phyloP scores from a whole-genome alignment of 2,888 invertebrate species.

The Drosophila mercatorum region DNA sequence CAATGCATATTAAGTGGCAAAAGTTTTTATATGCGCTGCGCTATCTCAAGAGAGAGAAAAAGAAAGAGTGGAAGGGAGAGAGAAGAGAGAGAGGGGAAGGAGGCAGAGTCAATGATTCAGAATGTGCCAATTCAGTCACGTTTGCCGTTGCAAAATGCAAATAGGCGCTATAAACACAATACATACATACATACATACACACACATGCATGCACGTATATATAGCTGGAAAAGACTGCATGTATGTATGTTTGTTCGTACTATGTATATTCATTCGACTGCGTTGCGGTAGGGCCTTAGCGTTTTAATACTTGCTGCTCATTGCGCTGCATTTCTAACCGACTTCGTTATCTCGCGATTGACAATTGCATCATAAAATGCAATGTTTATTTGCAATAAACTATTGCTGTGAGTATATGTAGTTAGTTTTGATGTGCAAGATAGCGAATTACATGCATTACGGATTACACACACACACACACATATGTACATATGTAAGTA shows the following conservation, averaged over 20 bases:
- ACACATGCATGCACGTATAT: not conserved
- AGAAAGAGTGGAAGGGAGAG: no score
- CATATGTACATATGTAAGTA: not conserved
- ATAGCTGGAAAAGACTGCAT: not conserved
- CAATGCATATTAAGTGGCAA: not conserved
- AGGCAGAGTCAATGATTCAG: slow-evolving; percentile 4
- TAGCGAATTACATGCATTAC: not conserved
- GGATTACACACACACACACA: not conserved
- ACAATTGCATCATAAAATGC: slow-evolving; percentile 34
- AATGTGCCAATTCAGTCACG: slow-evolving; percentile 12
- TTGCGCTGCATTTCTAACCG: slow-evolving; percentile 1
- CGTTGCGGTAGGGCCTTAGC: slow-evolving; percentile 40
- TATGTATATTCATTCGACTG: not conserved
- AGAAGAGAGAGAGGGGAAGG: not conserved
- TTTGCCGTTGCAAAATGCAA: slow-evolving; percentile 16
- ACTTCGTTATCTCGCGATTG: slow-evolving; percentile 34
- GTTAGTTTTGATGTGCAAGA: slow-evolving; percentile 1
- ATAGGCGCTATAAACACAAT: slow-evolving; percentile 19
- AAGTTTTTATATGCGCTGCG: not conserved
- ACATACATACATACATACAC: not conserved
- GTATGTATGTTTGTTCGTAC: not conserved
- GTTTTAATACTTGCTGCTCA: not conserved
- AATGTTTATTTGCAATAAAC: slow-evolving; percentile 3
- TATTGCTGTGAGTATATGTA: not conserved
- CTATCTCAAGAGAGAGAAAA: not conserved